A percentile compares a stretch with the other conserved stretches of the same genome.
phyloP scores from a whole-genome alignment of 2,888 invertebrate genomes.

The Furcula furcula region DNA sequence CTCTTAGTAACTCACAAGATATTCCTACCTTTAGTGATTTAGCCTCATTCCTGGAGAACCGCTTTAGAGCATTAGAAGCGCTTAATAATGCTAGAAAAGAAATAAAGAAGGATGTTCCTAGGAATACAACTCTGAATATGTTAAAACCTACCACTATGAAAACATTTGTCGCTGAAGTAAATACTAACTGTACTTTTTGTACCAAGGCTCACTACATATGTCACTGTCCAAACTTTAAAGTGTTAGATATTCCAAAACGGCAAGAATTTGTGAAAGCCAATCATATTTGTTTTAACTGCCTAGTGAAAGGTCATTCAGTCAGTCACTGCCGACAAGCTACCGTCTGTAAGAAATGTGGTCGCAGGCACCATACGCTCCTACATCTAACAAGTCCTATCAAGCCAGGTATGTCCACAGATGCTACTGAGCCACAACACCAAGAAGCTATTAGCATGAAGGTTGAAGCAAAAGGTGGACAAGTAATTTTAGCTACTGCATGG shows the following conservation, averaged over 20 bases:
- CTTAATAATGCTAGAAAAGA: no score
- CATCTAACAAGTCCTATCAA: conserved; percentile 6
- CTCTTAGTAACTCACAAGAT: no score
- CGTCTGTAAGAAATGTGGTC: conserved; percentile 17
- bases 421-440: not conserved
- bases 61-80: no score
- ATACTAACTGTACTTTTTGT: no score
- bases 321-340: conserved; percentile 6
- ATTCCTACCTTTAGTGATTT: no score
- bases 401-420: not conserved
- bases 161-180: no score
- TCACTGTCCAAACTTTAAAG: no score
- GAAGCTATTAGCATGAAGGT: conserved; percentile 6
- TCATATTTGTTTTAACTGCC: conserved; percentile 20
- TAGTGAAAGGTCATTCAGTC: conserved; percentile 11
- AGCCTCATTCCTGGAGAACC: no score
- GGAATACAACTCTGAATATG: no score
- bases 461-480: conserved; percentile 6
- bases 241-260: conserved; percentile 5
- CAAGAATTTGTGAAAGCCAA: conserved; percentile 15
- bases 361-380: conserved; percentile 18
- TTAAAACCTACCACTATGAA: no score
- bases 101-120: no score
- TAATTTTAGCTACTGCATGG: conserved; percentile 16
- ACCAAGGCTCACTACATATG: no score